Evolutionary conservation across 2,888 invertebrate species (phyloP).

Genomic region (Fissipunctia ypsillon): DNA sequence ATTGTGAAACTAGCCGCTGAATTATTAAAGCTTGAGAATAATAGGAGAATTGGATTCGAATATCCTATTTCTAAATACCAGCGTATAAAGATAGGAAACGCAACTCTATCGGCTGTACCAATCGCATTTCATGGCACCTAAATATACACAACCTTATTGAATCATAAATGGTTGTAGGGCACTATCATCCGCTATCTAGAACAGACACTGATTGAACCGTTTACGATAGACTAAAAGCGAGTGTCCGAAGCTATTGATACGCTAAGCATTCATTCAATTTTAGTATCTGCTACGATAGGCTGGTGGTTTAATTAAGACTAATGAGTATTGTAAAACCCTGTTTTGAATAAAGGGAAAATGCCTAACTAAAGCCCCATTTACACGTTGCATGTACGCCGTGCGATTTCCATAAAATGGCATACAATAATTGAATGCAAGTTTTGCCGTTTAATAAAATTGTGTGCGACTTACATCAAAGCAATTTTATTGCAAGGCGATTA

Average conservation of each 20-base stretch:
- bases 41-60: background rate
- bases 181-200: constrained; percentile 8
- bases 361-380: too few relatives aligned
- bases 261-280: background rate
- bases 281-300: background rate
- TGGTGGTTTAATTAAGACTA: background rate
- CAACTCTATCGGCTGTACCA: background rate
- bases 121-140: constrained; percentile 2
- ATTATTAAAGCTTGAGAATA: background rate
- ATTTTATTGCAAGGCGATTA: too few relatives aligned
- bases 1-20: background rate
- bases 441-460: too few relatives aligned
- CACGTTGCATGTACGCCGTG: too few relatives aligned
- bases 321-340: too few relatives aligned
- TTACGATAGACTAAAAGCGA: background rate
- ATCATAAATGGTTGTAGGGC: background rate
- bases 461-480: too few relatives aligned
- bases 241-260: constrained; percentile 11
- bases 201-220: constrained; percentile 16
- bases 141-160: background rate
- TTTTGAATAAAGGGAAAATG: background rate
- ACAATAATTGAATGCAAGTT: too few relatives aligned
- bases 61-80: background rate
- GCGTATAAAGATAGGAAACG: background rate
- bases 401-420: too few relatives aligned